phyloP scores from a whole-genome alignment of 2,113 vertebrate species.

The Scolopax mira region DNA sequence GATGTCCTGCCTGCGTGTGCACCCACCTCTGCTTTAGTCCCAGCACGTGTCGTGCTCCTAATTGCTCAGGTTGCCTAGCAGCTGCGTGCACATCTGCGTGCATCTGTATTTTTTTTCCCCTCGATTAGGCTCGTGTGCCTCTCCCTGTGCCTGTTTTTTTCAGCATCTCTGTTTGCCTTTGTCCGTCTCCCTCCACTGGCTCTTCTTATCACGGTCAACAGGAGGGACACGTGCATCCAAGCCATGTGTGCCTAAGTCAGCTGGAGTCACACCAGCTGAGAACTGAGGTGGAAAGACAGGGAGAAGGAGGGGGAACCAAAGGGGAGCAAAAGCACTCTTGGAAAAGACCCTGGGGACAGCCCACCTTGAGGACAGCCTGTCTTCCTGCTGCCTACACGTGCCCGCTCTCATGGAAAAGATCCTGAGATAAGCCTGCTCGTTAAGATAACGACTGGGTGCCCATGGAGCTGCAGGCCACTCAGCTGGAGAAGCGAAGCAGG shows the following conservation, averaged over 20 bases:
- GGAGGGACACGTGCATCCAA: background rate
- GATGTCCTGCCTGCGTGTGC: background rate
- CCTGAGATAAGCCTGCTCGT: background rate
- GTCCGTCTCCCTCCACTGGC: background rate
- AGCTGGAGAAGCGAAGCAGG: background rate
- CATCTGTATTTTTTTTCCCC: background rate
- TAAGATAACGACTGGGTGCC: background rate
- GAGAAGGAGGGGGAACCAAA: background rate
- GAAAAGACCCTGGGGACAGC: background rate
- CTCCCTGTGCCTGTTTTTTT: accelerated
- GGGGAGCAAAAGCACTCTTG: background rate
- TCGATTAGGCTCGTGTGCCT: background rate
- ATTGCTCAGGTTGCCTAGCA: background rate
- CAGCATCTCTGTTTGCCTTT: background rate
- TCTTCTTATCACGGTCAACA: background rate
- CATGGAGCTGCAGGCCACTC: background rate
- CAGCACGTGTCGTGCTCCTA: background rate
- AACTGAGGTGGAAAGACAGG: background rate
- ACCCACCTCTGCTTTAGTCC: background rate
- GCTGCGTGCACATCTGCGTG: background rate
- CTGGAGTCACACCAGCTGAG: accelerated
- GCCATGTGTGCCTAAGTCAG: accelerated
- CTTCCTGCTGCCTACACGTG: background rate
- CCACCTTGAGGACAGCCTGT: background rate
- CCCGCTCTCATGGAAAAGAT: background rate